These are phyloP conservation scores for Brotula barbata DNA, from an alignment of 2,797 vertebrate genomes.

Conservation along the genomic window DNA sequence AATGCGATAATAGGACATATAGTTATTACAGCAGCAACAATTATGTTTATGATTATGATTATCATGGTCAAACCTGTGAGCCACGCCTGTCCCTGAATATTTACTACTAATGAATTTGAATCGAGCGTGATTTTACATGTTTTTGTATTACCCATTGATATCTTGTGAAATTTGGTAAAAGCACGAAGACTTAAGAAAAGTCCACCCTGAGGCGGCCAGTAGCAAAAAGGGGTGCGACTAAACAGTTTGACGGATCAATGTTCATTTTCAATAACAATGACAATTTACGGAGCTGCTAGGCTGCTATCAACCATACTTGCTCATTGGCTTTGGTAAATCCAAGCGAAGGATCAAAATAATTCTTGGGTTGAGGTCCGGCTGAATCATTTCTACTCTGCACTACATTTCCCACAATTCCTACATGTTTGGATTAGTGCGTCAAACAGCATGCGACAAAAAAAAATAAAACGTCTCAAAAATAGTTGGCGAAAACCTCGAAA, in stretches of 20 bases:
- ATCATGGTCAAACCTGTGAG: no score
- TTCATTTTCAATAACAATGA: background rate
- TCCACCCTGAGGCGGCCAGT: constrained; percentile 44
- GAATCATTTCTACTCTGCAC: constrained; percentile 14
- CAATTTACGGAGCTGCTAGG: no score
- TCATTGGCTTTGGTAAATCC: background rate
- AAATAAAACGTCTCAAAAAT: constrained; percentile 30
- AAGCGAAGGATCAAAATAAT: background rate
- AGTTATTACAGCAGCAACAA: no score
- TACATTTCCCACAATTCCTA: constrained; percentile 51
- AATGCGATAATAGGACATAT: no score
- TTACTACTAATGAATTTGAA: no score
- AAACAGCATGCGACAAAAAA: constrained; percentile 39
- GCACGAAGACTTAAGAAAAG: background rate
- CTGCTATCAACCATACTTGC: no score
- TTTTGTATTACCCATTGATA: no score
- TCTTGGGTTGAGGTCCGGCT: no score
- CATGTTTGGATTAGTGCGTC: constrained; percentile 33
- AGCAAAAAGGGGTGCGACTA: constrained; percentile 15
- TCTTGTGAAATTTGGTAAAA: constrained; percentile 50
- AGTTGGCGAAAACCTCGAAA: constrained; percentile 2
- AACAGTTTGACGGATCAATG: background rate
- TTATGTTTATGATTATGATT: no score
- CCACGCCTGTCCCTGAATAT: no score
- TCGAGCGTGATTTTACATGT: no score